Conservation (phyloP, 2,113 vertebrate species). For the Rhodinocichla rosea region DNA sequence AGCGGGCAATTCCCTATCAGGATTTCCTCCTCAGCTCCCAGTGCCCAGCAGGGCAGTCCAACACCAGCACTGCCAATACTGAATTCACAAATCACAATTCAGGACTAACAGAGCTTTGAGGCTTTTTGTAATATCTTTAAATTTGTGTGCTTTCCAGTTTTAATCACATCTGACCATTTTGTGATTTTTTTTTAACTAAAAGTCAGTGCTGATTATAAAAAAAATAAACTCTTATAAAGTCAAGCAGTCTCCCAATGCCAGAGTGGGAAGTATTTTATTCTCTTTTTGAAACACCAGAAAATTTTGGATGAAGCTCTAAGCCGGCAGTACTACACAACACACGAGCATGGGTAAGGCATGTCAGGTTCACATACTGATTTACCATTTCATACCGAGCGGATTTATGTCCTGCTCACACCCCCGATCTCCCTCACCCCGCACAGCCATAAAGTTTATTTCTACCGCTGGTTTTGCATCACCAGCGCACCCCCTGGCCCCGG, state of each 20-base stretch:
- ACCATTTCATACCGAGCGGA: background rate
- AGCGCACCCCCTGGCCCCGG: accelerated
- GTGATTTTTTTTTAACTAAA: background rate
- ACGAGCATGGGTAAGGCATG: accelerated
- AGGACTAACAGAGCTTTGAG: background rate
- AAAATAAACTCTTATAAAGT: background rate
- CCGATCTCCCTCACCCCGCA: background rate
- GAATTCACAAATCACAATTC: background rate
- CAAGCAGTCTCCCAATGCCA: background rate
- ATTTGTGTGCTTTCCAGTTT: background rate
- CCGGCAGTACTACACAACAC: accelerated
- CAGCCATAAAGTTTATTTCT: accelerated
- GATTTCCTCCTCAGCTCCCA: background rate
- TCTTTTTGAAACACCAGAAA: background rate
- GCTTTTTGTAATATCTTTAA: background rate
- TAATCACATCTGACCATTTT: background rate
- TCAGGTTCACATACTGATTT: background rate
- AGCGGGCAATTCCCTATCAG: background rate
- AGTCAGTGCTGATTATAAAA: background rate
- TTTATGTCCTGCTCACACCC: too few relatives aligned
- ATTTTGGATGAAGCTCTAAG: background rate
- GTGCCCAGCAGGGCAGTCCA: background rate
- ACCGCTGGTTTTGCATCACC: accelerated
- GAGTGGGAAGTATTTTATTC: background rate
- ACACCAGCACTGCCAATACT: accelerated